These are phyloP conservation scores for Rhagoletis pomonella DNA, from an alignment of 1,140 invertebrate species.

Conservation along the genomic window DNA sequence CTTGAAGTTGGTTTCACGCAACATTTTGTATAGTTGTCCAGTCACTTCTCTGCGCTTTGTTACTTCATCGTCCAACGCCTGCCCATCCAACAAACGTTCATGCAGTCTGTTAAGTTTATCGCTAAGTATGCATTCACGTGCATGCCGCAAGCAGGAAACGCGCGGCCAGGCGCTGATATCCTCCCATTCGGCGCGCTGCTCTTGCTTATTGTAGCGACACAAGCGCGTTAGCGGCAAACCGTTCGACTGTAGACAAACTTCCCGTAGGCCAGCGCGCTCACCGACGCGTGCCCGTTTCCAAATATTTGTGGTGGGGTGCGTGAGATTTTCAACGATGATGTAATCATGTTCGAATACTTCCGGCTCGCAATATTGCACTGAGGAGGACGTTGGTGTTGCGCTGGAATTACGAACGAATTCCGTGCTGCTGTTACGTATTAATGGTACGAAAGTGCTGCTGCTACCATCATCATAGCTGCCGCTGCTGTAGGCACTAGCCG, in stretches of 20 bases:
- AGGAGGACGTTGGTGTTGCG: not conserved
- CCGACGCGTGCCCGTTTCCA: conserved; percentile 65
- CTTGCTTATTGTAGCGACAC: conserved; percentile 55
- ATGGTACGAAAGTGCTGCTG: not conserved
- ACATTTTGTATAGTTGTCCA: conserved; percentile 58
- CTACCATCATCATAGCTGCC: not conserved
- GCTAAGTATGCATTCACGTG: conserved; percentile 59
- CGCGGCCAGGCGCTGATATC: conserved; percentile 58
- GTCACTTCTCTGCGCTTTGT: conserved; percentile 47
- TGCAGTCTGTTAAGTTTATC: conserved; percentile 61
- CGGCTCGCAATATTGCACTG: conserved; percentile 18
- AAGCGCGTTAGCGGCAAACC: conserved; percentile 66
- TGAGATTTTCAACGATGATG: conserved; percentile 16
- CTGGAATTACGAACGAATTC: not conserved
- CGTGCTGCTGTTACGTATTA: conserved; percentile 14
- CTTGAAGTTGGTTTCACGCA: conserved; percentile 57
- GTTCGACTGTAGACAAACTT: conserved; percentile 63
- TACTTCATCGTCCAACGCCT: not conserved
- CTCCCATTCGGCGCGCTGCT: conserved; percentile 56
- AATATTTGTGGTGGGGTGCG: conserved; percentile 55
- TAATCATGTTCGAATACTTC: conserved; percentile 56
- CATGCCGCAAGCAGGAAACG: conserved; percentile 55
- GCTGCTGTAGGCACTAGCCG: too few species aligned
- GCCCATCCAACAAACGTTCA: conserved; percentile 53
- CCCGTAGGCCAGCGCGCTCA: conserved; percentile 61